A percentile compares a stretch with the other conserved stretches of the same genome.
These are phyloP conservation scores for Lepidostoma basale DNA, from an alignment of 1,140 invertebrate species.

Conservation along the genomic window DNA sequence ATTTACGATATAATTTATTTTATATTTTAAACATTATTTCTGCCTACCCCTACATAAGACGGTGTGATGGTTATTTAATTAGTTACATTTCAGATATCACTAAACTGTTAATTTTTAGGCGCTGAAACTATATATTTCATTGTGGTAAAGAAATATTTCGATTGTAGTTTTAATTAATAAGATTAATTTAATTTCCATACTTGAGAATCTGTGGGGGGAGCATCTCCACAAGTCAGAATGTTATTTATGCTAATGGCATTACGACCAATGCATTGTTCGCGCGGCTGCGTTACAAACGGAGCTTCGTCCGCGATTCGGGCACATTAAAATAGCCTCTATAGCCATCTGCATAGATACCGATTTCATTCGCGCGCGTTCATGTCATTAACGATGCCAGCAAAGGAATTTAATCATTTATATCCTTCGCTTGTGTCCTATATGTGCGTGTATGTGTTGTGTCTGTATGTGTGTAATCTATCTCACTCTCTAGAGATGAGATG, in stretches of 20 bases:
- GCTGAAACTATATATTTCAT: too few species aligned
- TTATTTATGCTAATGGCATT: slow-evolving; percentile 45
- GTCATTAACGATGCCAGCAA: neutral
- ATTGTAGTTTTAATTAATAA: neutral
- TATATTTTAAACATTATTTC: too few species aligned
- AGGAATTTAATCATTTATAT: slow-evolving; percentile 37
- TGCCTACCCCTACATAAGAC: too few species aligned
- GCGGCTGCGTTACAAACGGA: slow-evolving; percentile 23
- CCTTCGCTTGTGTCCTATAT: slow-evolving; percentile 8
- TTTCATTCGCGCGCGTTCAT: neutral
- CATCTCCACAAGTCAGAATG: slow-evolving; percentile 32
- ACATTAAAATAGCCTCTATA: slow-evolving; percentile 19
- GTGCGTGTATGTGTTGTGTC: neutral
- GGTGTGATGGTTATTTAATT: too few species aligned
- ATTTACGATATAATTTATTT: too few species aligned
- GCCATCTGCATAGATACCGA: neutral
- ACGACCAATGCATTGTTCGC: slow-evolving; percentile 43
- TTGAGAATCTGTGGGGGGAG: neutral
- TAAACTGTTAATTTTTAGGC: too few species aligned
- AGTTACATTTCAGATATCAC: too few species aligned
- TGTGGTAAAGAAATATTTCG: too few species aligned
- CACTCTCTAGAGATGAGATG: neutral
- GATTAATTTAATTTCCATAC: neutral
- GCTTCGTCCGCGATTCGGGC: neutral
- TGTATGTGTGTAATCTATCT: slow-evolving; percentile 5